Base-by-base conservation (phyloP, 2,797 vertebrate species). In the Spondyliosoma cantharus region DNA sequence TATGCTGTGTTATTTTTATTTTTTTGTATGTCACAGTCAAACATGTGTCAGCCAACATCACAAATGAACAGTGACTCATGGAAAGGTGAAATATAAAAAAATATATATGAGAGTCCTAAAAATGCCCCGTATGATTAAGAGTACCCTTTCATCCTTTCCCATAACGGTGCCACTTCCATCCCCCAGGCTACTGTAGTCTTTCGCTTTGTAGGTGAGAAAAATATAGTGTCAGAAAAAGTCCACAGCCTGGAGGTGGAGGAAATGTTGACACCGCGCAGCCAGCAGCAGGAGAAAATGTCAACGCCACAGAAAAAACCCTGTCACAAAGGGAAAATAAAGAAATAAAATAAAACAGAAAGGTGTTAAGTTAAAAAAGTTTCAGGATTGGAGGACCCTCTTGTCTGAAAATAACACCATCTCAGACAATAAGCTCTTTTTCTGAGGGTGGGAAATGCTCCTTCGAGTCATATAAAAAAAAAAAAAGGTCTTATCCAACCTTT, bases 201-300 rank as follows among this genome's bases (percentile, higher is more conserved):
- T 61, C 19, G 53, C 64, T 61, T 74, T 59, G 32, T 42, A 64
- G 56, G 46, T 61, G 17, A 32, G 61, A 80, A 58, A 69, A 69
- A 71, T 54, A n/a, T 22, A 20, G 4, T 54, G 13, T 68, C 57
- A 61, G 37, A 72, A 76, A 80, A 82, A 32, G 16, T 76, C n/a
- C 50, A 56, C 24, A 52, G 63, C 76, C 83, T 62, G 43, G 65
- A 81, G 82, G 42, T 4, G 60, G 2, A 15, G 46, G 66, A 83
- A 73, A 56, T 80, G 74, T 81, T 76, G 80, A 72, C 77, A 70
- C 8, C n/a, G 27, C 11, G 27, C 70, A 73, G 29, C 57, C 60
- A 37, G 60, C 32, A n/a, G 61, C 12, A 3, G 25, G 32, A 59
- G 27, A 63, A 81, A 77, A 74, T 58, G 66, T 68, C 1, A 5